Evolutionary conservation across 2,797 vertebrate genomes (phyloP).

Genomic region (Acanthopagrus latus): DNA sequence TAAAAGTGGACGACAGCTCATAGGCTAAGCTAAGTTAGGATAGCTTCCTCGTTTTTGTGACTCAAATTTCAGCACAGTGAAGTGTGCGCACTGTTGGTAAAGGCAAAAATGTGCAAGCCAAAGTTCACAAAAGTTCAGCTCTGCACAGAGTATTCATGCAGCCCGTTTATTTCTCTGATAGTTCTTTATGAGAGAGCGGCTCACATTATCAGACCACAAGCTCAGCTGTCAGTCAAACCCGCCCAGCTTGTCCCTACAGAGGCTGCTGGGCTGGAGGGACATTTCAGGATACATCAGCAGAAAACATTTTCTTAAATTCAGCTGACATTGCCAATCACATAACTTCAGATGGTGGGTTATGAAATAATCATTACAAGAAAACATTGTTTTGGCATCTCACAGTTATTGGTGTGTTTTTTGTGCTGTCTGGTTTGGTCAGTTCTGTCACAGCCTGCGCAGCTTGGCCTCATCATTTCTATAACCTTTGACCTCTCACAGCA

Average conservation of each 20-base stretch:
- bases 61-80: background rate
- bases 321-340: background rate
- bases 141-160: background rate
- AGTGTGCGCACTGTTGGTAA: background rate
- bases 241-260: background rate
- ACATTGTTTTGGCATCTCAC: too few species aligned
- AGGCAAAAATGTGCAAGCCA: too few species aligned
- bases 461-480: constrained; percentile 59
- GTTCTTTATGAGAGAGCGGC: constrained; percentile 10
- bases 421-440: background rate
- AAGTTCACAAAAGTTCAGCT: background rate
- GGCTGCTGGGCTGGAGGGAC: background rate
- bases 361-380: background rate
- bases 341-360: background rate
- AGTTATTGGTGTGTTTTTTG: background rate
- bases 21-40: too few species aligned
- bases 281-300: background rate
- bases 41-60: background rate
- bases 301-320: background rate
- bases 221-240: constrained; percentile 31
- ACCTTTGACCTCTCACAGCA: constrained; percentile 56
- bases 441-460: constrained; percentile 11
- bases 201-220: background rate
- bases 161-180: constrained; percentile 4
- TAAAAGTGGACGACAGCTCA: background rate